These are phyloP conservation scores for Corynorhinus townsendii DNA, from an alignment of 2,113 vertebrate genomes.

Conservation along the genomic window DNA sequence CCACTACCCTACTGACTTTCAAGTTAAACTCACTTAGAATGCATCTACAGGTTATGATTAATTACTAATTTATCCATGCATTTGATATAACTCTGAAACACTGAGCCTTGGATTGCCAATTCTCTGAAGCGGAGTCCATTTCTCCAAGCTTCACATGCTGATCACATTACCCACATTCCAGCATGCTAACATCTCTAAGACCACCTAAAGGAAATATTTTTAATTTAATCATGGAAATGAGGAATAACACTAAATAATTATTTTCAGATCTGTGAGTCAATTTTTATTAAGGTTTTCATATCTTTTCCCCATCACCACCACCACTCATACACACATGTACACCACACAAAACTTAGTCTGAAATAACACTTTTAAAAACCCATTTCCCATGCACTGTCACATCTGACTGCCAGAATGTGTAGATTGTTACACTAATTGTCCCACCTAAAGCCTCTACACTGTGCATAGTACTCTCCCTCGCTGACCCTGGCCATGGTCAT, in stretches of 20 bases:
- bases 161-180: not conserved
- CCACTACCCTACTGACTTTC: not conserved
- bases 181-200: not conserved
- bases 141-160: not conserved
- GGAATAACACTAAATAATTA: not conserved
- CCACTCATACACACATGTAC: not conserved
- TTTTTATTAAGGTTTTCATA: not conserved
- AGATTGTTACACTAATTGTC: not conserved
- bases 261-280: not conserved
- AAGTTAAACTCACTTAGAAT: not conserved
- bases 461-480: not conserved
- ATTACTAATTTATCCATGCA: not conserved
- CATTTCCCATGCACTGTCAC: not conserved
- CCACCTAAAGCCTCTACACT: not conserved
- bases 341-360: not conserved
- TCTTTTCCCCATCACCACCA: not conserved
- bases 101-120: not conserved
- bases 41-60: not conserved
- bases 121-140: not conserved
- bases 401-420: not conserved
- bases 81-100: not conserved
- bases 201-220: not conserved
- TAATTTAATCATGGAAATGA: conserved; percentile 6
- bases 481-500: not conserved
- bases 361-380: not conserved